Evolutionary conservation across 2,888 invertebrate genomes (phyloP).

Genomic region (Tetragonisca angustula): DNA sequence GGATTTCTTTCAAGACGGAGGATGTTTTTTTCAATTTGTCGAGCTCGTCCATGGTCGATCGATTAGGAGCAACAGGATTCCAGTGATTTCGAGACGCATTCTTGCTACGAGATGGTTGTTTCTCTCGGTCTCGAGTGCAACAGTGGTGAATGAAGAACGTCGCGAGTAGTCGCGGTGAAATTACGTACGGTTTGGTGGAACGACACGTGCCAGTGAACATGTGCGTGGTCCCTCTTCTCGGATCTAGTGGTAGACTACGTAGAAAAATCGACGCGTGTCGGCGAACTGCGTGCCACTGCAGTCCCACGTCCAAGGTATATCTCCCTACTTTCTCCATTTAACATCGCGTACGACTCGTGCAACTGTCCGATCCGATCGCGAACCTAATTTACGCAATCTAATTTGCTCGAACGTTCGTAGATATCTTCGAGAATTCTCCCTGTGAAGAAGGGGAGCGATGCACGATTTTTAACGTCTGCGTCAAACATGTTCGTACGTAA

Average conservation of each 20-base stretch:
- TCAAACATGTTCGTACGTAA: no score
- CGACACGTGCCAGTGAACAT: slow-evolving; percentile 45
- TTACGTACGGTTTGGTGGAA: slow-evolving; percentile 1
- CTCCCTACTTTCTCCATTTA: slow-evolving; percentile 44
- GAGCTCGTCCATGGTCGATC: no score
- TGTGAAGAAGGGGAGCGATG: no score
- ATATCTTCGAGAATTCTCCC: neutral
- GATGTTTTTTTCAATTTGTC: no score
- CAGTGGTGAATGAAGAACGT: neutral
- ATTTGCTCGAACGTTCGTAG: neutral
- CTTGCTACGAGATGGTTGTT: no score
- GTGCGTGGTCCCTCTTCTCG: slow-evolving; percentile 17
- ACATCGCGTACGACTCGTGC: slow-evolving; percentile 5
- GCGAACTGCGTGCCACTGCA: slow-evolving; percentile 36
- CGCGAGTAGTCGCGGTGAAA: slow-evolving; percentile 16
- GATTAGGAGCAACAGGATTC: no score
- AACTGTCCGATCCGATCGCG: neutral
- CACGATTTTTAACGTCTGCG: no score
- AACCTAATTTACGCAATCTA: neutral
- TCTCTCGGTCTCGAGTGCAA: neutral
- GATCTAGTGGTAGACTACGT: slow-evolving; percentile 6
- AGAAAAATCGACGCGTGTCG: slow-evolving; percentile 33
- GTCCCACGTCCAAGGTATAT: slow-evolving; percentile 48
- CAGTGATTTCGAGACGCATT: no score
- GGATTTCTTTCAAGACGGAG: no score